A percentile compares a stretch with the other conserved stretches of the same genome.
Conservation (phyloP, 2,113 vertebrate species). For the Gymnobelideus leadbeateri region DNA sequence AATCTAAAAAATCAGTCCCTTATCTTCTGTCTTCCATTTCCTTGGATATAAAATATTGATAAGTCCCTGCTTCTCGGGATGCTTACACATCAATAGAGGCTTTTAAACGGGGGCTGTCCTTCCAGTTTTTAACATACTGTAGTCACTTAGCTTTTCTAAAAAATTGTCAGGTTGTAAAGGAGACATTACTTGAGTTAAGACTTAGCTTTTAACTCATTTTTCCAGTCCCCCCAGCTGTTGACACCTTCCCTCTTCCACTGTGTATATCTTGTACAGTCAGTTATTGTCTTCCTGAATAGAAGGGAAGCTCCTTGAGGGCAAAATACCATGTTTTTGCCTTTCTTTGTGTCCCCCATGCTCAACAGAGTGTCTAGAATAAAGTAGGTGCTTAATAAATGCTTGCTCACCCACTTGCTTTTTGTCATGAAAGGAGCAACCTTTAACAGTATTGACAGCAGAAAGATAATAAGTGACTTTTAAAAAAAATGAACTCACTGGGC, state of each 20-base stretch:
- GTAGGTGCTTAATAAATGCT: not conserved
- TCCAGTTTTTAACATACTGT: not conserved
- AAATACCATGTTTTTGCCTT: not conserved
- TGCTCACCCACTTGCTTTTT: not conserved
- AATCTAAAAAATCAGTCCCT: not conserved
- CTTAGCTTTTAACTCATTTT: not conserved
- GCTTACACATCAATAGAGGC: not conserved
- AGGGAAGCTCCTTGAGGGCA: not conserved
- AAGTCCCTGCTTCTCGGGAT: not conserved
- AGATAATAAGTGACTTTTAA: not conserved
- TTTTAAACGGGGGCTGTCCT: not conserved
- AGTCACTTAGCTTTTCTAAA: not conserved
- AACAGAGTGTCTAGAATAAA: not conserved
- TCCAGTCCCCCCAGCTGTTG: not conserved
- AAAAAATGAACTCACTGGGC: not conserved
- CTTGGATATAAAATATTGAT: not conserved
- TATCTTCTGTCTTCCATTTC: not conserved
- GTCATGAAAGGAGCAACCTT: constrained; percentile 13
- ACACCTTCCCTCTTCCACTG: not conserved
- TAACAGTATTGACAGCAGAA: too few relatives aligned
- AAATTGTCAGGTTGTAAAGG: not conserved
- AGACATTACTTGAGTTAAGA: not conserved
- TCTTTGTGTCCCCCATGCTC: not conserved
- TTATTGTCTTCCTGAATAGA: not conserved
- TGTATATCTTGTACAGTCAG: not conserved